Evolutionary conservation across 2,888 invertebrate genomes (phyloP).

Genomic region (Polydrusus tereticollis): DNA sequence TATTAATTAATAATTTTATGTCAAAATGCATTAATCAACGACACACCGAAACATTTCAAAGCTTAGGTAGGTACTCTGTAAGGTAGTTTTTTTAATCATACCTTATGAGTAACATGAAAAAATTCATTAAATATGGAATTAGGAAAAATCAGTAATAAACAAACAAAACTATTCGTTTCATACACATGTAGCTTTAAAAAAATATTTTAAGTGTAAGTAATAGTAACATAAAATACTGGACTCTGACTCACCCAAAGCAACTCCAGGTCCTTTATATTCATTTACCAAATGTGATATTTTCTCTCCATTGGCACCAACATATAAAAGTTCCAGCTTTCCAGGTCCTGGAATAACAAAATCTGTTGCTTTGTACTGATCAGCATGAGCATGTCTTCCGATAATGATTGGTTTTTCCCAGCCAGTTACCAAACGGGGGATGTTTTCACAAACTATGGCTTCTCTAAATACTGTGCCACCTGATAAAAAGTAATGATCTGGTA

Average conservation of each 20-base stretch:
- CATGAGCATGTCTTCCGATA: conserved; percentile 98
- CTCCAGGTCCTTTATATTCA: conserved; percentile 89
- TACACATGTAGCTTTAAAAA: too few relatives aligned
- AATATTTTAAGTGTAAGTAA: neutral
- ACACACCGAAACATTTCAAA: too few relatives aligned
- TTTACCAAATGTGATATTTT: conserved; percentile 83
- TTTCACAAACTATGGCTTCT: conserved; percentile 90
- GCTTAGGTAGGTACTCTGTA: too few relatives aligned
- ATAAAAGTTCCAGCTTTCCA: conserved; percentile 89
- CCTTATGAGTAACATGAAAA: too few relatives aligned
- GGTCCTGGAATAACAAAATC: conserved; percentile 95
- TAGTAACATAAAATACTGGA: neutral
- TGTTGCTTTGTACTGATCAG: conserved; percentile 97
- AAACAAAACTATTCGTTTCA: too few relatives aligned
- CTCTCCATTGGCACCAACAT: conserved; percentile 76
- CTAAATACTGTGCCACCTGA: conserved; percentile 84
- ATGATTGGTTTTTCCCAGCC: conserved; percentile 98
- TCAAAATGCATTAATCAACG: too few relatives aligned
- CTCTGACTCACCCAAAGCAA: conserved; percentile 77
- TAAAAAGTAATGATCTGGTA: neutral
- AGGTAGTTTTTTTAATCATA: too few relatives aligned
- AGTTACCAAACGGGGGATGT: conserved; percentile 94
- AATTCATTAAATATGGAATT: too few relatives aligned
- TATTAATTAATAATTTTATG: too few relatives aligned
- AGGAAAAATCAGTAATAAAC: too few relatives aligned